These are phyloP conservation scores for Monomorium pharaonis DNA, from an alignment of 1,140 invertebrate genomes.

Conservation along the genomic window DNA sequence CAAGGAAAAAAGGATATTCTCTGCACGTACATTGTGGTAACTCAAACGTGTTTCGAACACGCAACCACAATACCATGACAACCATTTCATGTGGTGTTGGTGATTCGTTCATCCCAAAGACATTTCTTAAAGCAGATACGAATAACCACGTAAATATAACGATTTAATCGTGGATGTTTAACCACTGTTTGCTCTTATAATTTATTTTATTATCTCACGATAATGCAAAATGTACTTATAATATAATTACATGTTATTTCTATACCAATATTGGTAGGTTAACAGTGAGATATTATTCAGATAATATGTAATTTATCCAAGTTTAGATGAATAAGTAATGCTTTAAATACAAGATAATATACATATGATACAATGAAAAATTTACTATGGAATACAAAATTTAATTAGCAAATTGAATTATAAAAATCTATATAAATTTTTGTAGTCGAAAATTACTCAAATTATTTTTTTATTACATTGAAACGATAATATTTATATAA, in stretches of 20 bases:
- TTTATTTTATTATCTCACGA: conserved; percentile 35
- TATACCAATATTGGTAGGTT: neutral
- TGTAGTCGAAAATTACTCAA: neutral
- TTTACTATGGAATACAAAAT: neutral
- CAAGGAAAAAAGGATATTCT: neutral
- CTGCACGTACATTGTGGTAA: neutral
- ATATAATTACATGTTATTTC: neutral
- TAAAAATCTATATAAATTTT: neutral
- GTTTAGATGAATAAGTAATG: neutral
- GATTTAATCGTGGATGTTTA: conserved; percentile 40
- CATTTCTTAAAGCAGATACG: neutral
- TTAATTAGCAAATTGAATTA: conserved; percentile 13
- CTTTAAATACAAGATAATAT: neutral
- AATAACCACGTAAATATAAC: conserved; percentile 7
- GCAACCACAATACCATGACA: conserved; percentile 13
- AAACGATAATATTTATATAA: neutral
- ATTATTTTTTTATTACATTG: neutral
- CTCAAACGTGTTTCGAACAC: conserved; percentile 13
- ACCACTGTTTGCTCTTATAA: neutral
- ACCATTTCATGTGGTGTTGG: neutral
- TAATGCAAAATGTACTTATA: conserved; percentile 33
- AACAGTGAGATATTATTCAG: neutral
- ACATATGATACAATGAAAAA: neutral
- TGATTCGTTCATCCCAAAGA: neutral
- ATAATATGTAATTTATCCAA: conserved; percentile 1